Percentiles rank a stretch among this genome's conserved stretches.
Conservation (phyloP, 2,888 invertebrate species). For the Colletes collaris region DNA sequence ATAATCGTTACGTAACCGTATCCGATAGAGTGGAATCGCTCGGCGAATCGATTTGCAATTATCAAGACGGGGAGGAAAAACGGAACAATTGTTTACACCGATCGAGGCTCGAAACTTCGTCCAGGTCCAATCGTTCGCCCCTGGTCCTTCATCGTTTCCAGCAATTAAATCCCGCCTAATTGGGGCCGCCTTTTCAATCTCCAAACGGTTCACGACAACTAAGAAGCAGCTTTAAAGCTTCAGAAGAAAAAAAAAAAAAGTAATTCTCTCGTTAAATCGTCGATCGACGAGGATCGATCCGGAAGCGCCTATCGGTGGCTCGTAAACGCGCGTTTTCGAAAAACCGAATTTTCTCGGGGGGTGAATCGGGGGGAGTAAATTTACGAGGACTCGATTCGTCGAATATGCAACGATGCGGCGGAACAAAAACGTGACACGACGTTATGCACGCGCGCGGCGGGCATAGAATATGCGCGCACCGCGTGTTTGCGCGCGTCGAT, state of each 20-base stretch:
- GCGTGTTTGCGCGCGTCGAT: conserved; percentile 39
- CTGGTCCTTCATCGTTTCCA: background rate
- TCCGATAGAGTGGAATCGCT: background rate
- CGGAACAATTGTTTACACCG: too few relatives aligned
- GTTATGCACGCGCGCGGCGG: conserved; percentile 16
- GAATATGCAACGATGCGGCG: background rate
- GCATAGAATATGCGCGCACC: conserved; percentile 38
- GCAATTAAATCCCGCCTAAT: conserved; percentile 30
- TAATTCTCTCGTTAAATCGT: too few relatives aligned
- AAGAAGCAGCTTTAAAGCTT: too few relatives aligned
- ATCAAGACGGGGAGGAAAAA: too few relatives aligned
- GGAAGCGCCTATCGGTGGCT: too few relatives aligned
- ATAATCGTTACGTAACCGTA: background rate
- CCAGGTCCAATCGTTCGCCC: background rate
- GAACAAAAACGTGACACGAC: conserved; percentile 28
- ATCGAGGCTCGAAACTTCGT: background rate
- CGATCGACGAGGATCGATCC: too few relatives aligned
- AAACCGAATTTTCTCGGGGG: too few relatives aligned
- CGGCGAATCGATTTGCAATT: too few relatives aligned
- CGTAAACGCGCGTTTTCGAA: too few relatives aligned
- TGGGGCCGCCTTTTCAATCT: conserved; percentile 19
- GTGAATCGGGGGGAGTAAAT: too few relatives aligned
- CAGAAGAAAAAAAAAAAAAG: too few relatives aligned
- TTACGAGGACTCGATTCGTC: background rate
- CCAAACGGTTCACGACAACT: background rate